These are phyloP conservation scores for Gortyna flavago DNA, from an alignment of 2,888 invertebrate species.

Conservation along the genomic window DNA sequence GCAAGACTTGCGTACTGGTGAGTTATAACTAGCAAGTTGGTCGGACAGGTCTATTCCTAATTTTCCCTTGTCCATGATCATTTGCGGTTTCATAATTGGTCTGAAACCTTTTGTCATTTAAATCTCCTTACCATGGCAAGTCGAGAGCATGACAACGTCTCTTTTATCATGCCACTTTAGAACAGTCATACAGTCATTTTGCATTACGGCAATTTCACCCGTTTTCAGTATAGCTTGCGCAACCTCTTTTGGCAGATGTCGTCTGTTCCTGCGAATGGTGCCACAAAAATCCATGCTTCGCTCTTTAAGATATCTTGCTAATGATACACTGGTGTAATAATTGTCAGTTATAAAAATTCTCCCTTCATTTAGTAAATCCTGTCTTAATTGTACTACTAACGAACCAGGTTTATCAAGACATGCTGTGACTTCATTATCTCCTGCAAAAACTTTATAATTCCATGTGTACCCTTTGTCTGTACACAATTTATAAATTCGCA, in stretches of 20 bases:
- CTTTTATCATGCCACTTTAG: slow-evolving; percentile 3
- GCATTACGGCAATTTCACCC: slow-evolving; percentile 3
- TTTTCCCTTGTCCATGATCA: background rate
- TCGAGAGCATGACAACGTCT: slow-evolving; percentile 1
- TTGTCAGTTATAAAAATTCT: too few species aligned
- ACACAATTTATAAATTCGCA: too few species aligned
- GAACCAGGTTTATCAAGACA: too few species aligned
- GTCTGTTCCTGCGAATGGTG: too few species aligned
- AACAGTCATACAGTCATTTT: slow-evolving; percentile 1
- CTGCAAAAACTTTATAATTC: too few species aligned
- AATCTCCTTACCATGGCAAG: slow-evolving; percentile 1
- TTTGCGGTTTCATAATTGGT: slow-evolving; percentile 7
- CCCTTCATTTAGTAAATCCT: too few species aligned
- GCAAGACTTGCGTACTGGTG: background rate
- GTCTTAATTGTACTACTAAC: too few species aligned
- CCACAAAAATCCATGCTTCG: too few species aligned
- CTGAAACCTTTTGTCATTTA: background rate
- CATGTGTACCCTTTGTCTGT: too few species aligned
- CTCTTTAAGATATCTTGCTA: too few species aligned
- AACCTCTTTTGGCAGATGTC: slow-evolving; percentile 7
- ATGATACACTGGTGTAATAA: too few species aligned
- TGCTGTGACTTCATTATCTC: too few species aligned
- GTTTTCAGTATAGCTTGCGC: background rate
- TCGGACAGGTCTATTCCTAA: background rate
- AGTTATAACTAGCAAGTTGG: slow-evolving; percentile 7